phyloP scores from a whole-genome alignment of 2,113 vertebrate species.

The Cisticola juncidis region DNA sequence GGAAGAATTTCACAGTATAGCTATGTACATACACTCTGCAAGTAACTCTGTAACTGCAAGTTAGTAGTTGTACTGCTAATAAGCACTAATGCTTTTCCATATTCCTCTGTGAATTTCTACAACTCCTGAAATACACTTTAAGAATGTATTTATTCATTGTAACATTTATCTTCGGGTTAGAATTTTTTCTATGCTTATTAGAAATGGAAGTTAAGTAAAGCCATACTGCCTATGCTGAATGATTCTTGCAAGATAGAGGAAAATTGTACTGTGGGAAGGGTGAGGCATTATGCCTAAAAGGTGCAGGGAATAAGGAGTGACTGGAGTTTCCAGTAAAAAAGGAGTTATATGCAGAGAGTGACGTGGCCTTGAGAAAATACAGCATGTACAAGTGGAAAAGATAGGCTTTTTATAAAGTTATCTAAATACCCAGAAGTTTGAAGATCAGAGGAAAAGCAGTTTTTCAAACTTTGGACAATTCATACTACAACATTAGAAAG shows the following conservation, averaged over 20 bases:
- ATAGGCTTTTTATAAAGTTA: background rate
- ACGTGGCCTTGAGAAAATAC: background rate
- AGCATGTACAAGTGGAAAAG: background rate
- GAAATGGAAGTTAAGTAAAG: background rate
- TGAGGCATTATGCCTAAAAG: background rate
- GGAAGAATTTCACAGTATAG: background rate
- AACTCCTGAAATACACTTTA: background rate
- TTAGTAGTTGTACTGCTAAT: background rate
- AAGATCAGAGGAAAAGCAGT: background rate
- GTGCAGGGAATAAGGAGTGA: background rate
- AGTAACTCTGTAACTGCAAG: background rate
- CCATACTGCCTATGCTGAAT: rapidly evolving
- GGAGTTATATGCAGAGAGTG: background rate
- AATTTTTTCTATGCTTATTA: background rate
- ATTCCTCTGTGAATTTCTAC: background rate
- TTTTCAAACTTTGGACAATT: background rate
- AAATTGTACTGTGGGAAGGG: background rate
- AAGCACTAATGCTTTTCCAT: background rate
- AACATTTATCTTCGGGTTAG: background rate
- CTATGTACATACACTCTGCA: background rate
- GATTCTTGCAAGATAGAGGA: background rate
- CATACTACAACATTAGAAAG: background rate
- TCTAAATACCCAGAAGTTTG: background rate
- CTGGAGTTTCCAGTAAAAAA: background rate
- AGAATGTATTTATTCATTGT: background rate